Evolutionary conservation across 2,888 invertebrate species (phyloP), one percentile per base, ranked within the genome.

Genomic region (Linyphia triangularis): DNA sequence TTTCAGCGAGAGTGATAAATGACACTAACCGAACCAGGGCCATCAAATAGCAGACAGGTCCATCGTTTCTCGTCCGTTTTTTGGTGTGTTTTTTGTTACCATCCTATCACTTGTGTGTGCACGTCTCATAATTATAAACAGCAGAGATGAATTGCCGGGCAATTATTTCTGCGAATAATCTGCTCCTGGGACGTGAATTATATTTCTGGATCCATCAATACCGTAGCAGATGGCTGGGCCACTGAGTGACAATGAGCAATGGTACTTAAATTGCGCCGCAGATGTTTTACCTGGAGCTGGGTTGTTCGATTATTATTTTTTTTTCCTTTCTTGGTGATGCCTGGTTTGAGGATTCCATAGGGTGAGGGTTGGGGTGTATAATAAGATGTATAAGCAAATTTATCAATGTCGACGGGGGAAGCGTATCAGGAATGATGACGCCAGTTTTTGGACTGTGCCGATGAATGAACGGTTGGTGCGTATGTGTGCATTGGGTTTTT

Each of bases 161-260:
- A 86, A 86, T 86, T 86, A 86, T 86, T 81, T 81, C 81, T 86
- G 22, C 81, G 86, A 81, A 81, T 81, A 86, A 86, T 86, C 86
- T 57, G 33, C 33, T 33, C 33, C 33, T 51, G 16, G 51, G 16
- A 51, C 43, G 81, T 86, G 86, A 86, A 86, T 86, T 81, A 86
- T 86, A 81, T 79, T 85, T 51, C 72, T 40, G 63, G 72, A 85
- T 86, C 86, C 81, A 86, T 86, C 86, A 86, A 86, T 86, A 81
- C 26, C 59, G 79, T 73, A 86, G 86, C 86, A 86, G 86, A 86
- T 86, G 86, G 86, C 81, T 57, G n/a, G n/a, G 59, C 30, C 67
- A 26, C 57, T 37, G 59, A 75, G 86, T 81, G 86, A 81, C 86
- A 81, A 86, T 86, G 86, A 86, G 81, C 37, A 86, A 86, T 86